phyloP scores from a whole-genome alignment of 2,113 vertebrate genomes.

The Mellivora capensis region DNA sequence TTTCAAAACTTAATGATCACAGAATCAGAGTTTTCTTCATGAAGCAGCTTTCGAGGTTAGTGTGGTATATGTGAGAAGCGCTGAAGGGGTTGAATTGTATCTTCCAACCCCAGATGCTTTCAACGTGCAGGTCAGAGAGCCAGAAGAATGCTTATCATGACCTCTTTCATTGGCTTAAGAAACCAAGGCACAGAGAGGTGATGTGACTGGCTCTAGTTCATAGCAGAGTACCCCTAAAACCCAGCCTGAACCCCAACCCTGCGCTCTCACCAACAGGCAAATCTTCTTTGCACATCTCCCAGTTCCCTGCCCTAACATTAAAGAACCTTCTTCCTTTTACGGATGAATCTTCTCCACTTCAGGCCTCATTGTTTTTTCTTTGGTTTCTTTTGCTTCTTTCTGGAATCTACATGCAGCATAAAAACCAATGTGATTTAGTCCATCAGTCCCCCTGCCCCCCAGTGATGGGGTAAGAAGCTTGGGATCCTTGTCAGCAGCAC shows the following conservation, averaged over 20 bases:
- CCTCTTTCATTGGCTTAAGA: background rate
- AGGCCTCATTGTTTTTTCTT: background rate
- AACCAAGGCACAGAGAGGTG: background rate
- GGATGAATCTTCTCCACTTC: background rate
- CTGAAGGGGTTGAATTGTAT: background rate
- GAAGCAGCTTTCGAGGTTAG: background rate
- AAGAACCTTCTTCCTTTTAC: background rate
- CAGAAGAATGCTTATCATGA: background rate
- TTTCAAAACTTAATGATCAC: background rate
- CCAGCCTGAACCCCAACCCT: background rate
- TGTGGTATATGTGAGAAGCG: background rate
- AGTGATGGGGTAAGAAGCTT: background rate
- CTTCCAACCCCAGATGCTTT: background rate
- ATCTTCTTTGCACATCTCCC: background rate
- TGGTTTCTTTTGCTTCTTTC: background rate
- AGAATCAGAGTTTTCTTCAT: background rate
- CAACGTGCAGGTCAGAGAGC: background rate
- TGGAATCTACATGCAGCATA: background rate
- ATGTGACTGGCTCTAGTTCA: background rate
- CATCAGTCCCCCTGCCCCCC: accelerated
- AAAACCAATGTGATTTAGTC: background rate
- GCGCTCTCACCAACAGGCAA: background rate
- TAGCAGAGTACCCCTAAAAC: background rate
- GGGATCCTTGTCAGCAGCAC: background rate
- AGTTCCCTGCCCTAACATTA: background rate